phyloP scores from a whole-genome alignment of 2,113 vertebrate genomes.

The Pomatostomus ruficeps region DNA sequence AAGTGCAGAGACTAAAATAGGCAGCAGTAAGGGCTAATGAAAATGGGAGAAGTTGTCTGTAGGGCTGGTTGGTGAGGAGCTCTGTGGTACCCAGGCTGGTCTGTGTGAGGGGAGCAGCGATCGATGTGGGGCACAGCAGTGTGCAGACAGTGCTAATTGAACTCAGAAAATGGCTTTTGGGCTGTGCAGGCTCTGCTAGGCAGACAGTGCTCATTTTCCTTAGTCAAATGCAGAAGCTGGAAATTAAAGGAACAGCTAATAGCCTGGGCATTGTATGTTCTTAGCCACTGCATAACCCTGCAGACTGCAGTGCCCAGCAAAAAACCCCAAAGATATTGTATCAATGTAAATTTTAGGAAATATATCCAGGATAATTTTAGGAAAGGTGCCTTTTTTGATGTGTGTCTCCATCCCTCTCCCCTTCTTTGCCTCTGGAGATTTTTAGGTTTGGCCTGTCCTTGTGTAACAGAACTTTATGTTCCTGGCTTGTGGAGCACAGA shows the following conservation, averaged over 20 bases:
- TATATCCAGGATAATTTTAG: too few species aligned
- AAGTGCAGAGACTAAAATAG: constrained; percentile 26
- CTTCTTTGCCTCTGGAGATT: not conserved
- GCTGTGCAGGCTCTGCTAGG: not conserved
- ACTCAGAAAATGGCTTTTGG: not conserved
- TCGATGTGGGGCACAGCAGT: constrained; percentile 56
- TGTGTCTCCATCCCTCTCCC: not conserved
- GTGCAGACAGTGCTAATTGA: constrained; percentile 70
- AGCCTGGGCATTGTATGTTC: not conserved
- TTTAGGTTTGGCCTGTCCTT: not conserved
- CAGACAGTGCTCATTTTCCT: not conserved
- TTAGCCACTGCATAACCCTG: not conserved
- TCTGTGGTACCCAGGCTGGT: not conserved
- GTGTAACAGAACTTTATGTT: not conserved
- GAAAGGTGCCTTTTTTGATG: too few species aligned
- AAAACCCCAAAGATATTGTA: not conserved
- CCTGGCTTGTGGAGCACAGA: not conserved
- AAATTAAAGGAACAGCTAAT: not conserved
- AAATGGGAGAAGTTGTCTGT: not conserved
- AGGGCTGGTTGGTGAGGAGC: not conserved
- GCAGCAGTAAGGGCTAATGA: not conserved
- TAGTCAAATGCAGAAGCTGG: not conserved
- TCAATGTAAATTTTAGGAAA: too few species aligned
- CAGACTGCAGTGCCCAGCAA: not conserved
- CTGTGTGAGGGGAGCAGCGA: not conserved